Evolutionary conservation across 2,888 invertebrate species (phyloP), one percentile per base, ranked within the genome.

Genomic region (Plagiodera versicolora): DNA sequence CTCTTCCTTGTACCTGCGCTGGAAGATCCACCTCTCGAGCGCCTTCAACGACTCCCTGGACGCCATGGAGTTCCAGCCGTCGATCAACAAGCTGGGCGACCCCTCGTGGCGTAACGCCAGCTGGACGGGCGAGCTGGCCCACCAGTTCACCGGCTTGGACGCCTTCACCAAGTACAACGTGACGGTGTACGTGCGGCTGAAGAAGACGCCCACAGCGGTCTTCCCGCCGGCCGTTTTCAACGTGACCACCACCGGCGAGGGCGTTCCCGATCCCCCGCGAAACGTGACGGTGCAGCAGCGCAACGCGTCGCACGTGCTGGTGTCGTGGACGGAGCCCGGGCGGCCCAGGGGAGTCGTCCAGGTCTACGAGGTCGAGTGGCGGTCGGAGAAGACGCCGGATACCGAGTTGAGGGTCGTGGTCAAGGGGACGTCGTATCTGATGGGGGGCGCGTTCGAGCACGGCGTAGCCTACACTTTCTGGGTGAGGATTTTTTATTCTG

Each of bases 81-180:
- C 91, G 0, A 87, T 89, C 30, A 75, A 85, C 0, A 83, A 84
- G 67, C 81, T 81, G 0, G 72, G 69, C 8, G 76, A 60, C 32
- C 67, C 73, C 2, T 76, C 78, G 1, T 91, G 91, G 86, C 78
- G 71, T 1, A 87, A 86, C 72, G 80, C 82, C 28, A 80, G 80
- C 0, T 92, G 91, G 91, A 87, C 84, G 2, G 82, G 84, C 20
- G 84, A 85, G 3, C 84, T 83, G 20, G 83, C 81, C 58, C 84
- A 81, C 75, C 84, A 83, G 46, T 92, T 93, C 71, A 83, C 81
- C 0, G 77, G 84, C 55, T 80, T 94, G 49, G 81, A 85, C 63
- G 87, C 93, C 0, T 90, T 81, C 71, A 91, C 91, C 0, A 81
- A 83, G n/a, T 94, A 94, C 75, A 91, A 91, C 68, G 83, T 92